A percentile compares a stretch with the other conserved stretches of the same genome.
These are phyloP conservation scores for Silurus aristotelis DNA, from an alignment of 2,797 vertebrate genomes.

Conservation along the genomic window DNA sequence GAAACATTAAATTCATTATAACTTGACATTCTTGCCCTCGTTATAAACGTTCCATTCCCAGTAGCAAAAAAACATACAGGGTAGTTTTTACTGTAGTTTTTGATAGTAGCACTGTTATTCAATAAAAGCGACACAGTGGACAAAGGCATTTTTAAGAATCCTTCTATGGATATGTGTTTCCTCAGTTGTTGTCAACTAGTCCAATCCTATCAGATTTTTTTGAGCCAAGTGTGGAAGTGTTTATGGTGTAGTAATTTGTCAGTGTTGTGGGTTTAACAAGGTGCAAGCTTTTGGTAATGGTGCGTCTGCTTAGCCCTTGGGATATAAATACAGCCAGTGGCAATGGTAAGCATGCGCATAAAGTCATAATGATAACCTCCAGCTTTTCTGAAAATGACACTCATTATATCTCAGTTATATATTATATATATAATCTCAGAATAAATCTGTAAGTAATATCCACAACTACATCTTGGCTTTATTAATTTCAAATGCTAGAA, in stretches of 20 bases:
- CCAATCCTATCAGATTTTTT: constrained; percentile 10
- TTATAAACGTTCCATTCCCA: background rate
- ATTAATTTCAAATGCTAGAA: background rate
- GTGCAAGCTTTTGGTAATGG: constrained; percentile 7
- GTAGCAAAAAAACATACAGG: background rate
- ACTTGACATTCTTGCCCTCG: background rate
- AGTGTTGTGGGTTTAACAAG: constrained; percentile 17
- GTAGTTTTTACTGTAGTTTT: background rate
- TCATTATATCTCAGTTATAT: background rate
- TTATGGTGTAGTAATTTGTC: background rate
- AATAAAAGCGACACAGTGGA: background rate
- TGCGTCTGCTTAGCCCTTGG: constrained; percentile 22
- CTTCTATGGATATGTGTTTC: background rate
- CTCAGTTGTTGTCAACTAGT: background rate
- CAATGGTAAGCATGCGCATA: constrained; percentile 23
- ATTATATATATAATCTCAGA: background rate
- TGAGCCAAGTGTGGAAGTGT: background rate
- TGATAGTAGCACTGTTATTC: background rate
- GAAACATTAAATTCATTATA: background rate
- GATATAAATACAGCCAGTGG: constrained; percentile 19
- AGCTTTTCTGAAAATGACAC: background rate
- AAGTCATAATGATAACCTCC: background rate
- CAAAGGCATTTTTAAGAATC: background rate
- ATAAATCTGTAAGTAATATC: background rate
- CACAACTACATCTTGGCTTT: background rate